Conservation (phyloP, 2,888 invertebrate species). For the Adelphocoris suturalis region DNA sequence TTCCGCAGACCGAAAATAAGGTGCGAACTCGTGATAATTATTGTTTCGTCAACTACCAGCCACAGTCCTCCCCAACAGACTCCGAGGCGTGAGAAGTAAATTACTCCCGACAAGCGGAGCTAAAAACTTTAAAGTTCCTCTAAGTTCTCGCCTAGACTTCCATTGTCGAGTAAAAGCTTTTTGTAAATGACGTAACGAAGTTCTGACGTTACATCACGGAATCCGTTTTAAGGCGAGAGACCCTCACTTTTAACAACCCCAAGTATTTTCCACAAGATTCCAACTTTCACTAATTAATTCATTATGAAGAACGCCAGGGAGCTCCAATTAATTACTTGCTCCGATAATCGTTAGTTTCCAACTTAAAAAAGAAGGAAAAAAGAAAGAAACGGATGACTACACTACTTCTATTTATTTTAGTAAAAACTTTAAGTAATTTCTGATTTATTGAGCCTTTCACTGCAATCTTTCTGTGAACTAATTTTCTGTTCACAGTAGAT, state of each 20-base stretch:
- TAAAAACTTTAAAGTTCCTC: neutral
- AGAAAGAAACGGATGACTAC: no score
- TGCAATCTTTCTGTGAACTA: no score
- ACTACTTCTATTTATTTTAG: no score
- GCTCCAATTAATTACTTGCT: neutral
- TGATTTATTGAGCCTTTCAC: no score
- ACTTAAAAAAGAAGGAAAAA: neutral
- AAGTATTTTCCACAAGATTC: neutral
- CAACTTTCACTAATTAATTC: neutral
- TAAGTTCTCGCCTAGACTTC: neutral
- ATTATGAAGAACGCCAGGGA: neutral
- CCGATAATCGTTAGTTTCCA: neutral
- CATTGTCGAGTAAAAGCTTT: slow-evolving; percentile 17
- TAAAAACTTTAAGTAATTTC: no score
- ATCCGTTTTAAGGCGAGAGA: neutral
- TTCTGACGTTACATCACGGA: slow-evolving; percentile 1
- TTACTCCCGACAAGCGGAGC: neutral
- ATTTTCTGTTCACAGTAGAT: no score
- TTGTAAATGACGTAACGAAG: slow-evolving; percentile 12
- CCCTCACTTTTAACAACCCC: neutral
- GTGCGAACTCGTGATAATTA: neutral
- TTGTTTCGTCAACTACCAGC: neutral
- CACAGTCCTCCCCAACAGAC: neutral
- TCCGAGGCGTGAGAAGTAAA: neutral
- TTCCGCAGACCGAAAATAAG: neutral